Percentiles rank a stretch among this genome's conserved stretches.
Conservation (phyloP, 2,888 invertebrate species). For the Mactromeris polynyma region DNA sequence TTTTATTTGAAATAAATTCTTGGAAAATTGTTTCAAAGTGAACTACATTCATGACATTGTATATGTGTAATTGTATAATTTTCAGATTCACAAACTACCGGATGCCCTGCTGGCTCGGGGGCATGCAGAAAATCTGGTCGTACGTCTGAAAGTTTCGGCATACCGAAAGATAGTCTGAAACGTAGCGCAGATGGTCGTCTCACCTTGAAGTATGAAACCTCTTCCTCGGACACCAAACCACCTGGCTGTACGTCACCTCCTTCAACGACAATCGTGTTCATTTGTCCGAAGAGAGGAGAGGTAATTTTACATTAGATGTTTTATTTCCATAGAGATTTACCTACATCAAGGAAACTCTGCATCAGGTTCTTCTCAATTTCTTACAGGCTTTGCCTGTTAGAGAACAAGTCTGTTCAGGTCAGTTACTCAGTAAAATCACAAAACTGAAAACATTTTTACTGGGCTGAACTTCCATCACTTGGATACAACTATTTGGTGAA, state of each 20-base stretch:
- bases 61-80: not conserved
- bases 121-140: constrained; percentile 68
- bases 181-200: constrained; percentile 64
- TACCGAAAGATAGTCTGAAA: constrained; percentile 69
- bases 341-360: too few species aligned
- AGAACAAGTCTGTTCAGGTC: too few species aligned
- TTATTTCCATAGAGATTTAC: too few species aligned
- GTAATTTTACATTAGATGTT: too few species aligned
- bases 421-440: too few species aligned
- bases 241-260: constrained; percentile 74
- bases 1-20: not conserved
- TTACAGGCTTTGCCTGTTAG: too few species aligned
- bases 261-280: constrained; percentile 79
- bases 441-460: too few species aligned
- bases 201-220: constrained; percentile 68
- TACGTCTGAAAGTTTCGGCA: constrained; percentile 41
- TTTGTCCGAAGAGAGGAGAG: constrained; percentile 73
- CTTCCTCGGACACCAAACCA: constrained; percentile 42
- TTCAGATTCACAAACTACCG: constrained; percentile 49
- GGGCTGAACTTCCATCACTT: too few species aligned
- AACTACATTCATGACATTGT: too few species aligned
- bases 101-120: constrained; percentile 74
- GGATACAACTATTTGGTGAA: too few species aligned
- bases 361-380: too few species aligned
- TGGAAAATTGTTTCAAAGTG: not conserved